Base-by-base conservation (phyloP, 2,888 invertebrate genomes). In the Platycheirus albimanus region DNA sequence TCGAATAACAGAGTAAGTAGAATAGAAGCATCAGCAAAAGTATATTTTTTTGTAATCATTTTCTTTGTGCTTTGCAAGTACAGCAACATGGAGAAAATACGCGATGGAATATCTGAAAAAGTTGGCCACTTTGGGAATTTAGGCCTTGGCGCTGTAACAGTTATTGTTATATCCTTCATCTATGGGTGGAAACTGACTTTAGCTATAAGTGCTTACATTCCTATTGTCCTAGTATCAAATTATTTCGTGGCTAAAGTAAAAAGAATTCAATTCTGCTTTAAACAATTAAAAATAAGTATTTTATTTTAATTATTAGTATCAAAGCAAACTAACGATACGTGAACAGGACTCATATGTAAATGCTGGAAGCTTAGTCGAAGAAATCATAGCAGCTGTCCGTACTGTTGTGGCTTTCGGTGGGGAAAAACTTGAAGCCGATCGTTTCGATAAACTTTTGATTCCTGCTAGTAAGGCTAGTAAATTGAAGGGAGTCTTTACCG, bases 171-270 rank as follows among this genome's bases (percentile, higher is more conserved):
- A 51, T 95, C 96, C 0, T 94, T 97, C 87, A 89, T 92, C 0
- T 95, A 95, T 87, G 96, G 96, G 58, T 97, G 97, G 97, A 94
- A 96, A 88, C 91, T 97, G 69, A 96, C 97, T 0, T 90, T 96
- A 28, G 94, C 96, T 45, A 94, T 96, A 69, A 90, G 96, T 76
- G 93, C 94, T 13, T 94, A 95, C 72, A 93, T 95, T 10, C 97
- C 97, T 0, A 88, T 96, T 36, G 93, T 96, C 43, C 94, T 95
- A 5, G 91, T 93, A 2, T 92, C 95, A 0, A 95, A 96, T 11
- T 93, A 94, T 2, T 88, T 95, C 4, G 94, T 97, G 33, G 94
- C 96, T 2, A 95, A 94, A 93, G 95, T 93, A 88, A 89, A 90
- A 24, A 2, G 3, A 11, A 33, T 20, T 11, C 1, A 0, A 1